A percentile compares a stretch with the other conserved stretches of the same genome.
Conservation (phyloP, 2,797 vertebrate species). For the Garrulus glandarius region DNA sequence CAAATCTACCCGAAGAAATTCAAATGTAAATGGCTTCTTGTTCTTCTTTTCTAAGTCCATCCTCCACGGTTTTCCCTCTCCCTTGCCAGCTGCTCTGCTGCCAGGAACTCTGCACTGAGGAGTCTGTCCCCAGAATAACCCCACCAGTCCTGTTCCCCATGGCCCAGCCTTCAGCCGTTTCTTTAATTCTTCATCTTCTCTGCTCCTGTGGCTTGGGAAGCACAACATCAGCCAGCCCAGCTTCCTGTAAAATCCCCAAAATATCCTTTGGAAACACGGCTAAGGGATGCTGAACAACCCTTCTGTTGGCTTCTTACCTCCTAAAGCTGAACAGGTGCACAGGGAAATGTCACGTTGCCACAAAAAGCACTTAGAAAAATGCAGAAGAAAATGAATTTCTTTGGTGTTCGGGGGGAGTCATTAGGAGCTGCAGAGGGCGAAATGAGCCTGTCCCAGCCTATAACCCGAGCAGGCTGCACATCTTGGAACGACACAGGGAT, state of each 20-base stretch:
- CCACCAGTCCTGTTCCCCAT: fast-evolving
- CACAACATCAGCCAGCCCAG: background rate
- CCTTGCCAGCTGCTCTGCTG: background rate
- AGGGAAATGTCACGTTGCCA: background rate
- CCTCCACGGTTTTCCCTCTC: background rate
- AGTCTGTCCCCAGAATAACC: background rate
- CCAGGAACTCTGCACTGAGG: background rate
- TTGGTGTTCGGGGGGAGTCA: background rate
- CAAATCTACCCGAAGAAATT: background rate
- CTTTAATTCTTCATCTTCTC: background rate
- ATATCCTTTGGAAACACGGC: background rate
- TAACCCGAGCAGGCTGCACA: background rate
- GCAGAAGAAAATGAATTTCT: background rate
- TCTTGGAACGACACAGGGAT: background rate
- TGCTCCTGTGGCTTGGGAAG: background rate
- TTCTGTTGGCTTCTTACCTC: background rate
- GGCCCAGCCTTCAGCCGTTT: background rate
- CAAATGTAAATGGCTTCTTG: background rate
- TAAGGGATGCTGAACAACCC: background rate
- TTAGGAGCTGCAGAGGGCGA: background rate
- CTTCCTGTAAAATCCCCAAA: background rate
- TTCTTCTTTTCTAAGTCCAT: background rate
- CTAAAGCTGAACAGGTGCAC: background rate
- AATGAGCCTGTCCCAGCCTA: background rate
- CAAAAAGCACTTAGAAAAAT: background rate